Conservation (phyloP, 2,113 vertebrate genomes). For the Sinocyclocheilus rhinocerous region DNA sequence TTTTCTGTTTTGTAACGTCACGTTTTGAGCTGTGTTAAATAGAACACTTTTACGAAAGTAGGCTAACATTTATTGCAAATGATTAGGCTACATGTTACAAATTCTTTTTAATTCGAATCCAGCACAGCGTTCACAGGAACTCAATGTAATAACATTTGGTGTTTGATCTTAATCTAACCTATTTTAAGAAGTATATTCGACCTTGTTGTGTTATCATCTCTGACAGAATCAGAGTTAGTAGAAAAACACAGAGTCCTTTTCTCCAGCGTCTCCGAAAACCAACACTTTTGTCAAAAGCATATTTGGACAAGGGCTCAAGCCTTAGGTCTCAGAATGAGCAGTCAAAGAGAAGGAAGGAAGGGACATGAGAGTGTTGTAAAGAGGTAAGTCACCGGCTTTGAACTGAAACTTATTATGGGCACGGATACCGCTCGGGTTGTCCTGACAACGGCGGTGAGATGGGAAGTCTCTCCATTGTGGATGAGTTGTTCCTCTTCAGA, state of each 20-base stretch:
- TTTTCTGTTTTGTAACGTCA: not conserved
- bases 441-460: conserved; percentile 84
- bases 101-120: not conserved
- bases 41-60: not conserved
- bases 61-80: not conserved
- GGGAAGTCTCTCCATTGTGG: conserved; percentile 84
- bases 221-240: not conserved
- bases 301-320: conserved; percentile 37
- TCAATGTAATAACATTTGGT: not conserved
- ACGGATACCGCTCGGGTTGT: conserved; percentile 80
- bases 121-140: not conserved
- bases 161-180: too few relatives aligned
- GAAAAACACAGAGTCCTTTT: not conserved
- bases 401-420: conserved; percentile 84
- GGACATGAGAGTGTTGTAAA: conserved; percentile 41
- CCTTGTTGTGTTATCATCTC: not conserved
- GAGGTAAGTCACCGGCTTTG: conserved; percentile 70
- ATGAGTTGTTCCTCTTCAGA: conserved; percentile 86
- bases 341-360: conserved; percentile 29
- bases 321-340: conserved; percentile 23
- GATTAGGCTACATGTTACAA: not conserved
- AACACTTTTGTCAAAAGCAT: conserved; percentile 29
- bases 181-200: not conserved
- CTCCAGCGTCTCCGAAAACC: not conserved
- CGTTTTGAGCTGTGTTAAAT: not conserved